A percentile compares a stretch with the other conserved stretches of the same genome.
phyloP scores from a whole-genome alignment of 2,797 vertebrate genomes.

The Staurois parvus region DNA sequence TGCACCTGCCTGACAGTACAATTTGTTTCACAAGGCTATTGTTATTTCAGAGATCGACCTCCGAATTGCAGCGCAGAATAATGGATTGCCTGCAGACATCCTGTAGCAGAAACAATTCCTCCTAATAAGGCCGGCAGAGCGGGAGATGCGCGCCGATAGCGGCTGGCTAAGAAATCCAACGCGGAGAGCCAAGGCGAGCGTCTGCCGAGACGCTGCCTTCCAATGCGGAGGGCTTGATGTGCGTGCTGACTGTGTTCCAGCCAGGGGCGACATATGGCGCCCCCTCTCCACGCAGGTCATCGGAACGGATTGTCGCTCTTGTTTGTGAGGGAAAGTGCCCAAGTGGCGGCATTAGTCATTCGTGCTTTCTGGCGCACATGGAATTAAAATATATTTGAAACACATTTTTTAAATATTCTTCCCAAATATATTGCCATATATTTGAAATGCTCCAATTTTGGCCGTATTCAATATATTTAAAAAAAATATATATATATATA shows the following conservation, averaged over 20 bases:
- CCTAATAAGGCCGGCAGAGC: background rate
- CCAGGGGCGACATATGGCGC: slow-evolving; percentile 8
- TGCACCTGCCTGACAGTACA: no score
- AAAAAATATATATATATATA: no score
- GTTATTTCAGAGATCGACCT: no score
- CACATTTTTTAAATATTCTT: no score
- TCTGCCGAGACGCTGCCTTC: no score
- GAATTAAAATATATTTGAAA: no score
- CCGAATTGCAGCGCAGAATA: background rate
- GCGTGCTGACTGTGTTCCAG: slow-evolving; percentile 1
- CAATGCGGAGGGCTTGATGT: background rate
- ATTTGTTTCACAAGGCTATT: no score
- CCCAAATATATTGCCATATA: no score
- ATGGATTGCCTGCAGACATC: background rate
- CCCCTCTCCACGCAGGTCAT: background rate
- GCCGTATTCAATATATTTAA: no score
- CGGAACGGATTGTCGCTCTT: slow-evolving; percentile 20
- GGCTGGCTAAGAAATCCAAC: slow-evolving; percentile 1
- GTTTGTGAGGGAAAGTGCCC: background rate
- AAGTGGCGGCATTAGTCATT: background rate
- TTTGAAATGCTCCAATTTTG: no score
- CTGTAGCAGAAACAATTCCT: background rate
- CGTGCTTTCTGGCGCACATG: background rate
- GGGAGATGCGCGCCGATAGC: background rate
- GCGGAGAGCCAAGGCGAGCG: no score